A percentile compares a stretch with the other conserved stretches of the same genome.
Conservation (phyloP, 2,888 invertebrate species). For the Steinernema hermaphroditum region DNA sequence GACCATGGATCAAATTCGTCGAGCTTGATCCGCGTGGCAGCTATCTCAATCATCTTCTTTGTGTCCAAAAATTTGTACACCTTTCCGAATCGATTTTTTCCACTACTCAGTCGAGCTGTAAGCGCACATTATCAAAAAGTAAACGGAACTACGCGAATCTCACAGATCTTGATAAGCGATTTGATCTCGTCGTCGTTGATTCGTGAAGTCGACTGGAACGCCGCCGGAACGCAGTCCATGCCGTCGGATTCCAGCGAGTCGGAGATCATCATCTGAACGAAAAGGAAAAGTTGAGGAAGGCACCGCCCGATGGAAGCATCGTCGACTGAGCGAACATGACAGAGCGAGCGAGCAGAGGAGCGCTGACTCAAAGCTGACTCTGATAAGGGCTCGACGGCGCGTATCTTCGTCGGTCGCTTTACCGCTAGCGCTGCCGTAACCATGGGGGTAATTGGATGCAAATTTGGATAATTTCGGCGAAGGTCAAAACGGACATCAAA, state of each 20-base stretch:
- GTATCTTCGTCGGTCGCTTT: too few species aligned
- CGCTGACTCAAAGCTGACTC: too few species aligned
- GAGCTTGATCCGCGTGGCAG: constrained; percentile 5
- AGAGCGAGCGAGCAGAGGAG: too few species aligned
- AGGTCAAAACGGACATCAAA: too few species aligned
- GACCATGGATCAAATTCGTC: constrained; percentile 19
- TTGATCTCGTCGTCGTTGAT: background rate
- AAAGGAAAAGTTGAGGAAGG: background rate
- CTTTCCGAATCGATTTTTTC: constrained; percentile 16
- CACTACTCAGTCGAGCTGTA: background rate
- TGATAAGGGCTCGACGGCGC: too few species aligned
- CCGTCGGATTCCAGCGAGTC: background rate
- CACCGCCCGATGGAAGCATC: too few species aligned
- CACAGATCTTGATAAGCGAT: constrained; percentile 4
- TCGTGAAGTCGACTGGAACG: constrained; percentile 1
- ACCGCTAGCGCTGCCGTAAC: too few species aligned
- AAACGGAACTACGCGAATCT: background rate
- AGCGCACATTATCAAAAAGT: background rate
- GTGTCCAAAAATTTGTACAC: constrained; percentile 16
- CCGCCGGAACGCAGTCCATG: background rate
- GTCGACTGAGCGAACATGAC: too few species aligned
- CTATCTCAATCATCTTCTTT: constrained; percentile 15
- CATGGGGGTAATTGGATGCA: too few species aligned
- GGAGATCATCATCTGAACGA: background rate
- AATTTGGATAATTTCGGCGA: too few species aligned